Evolutionary conservation across 2,888 invertebrate species (phyloP).

Genomic region (Leptopilina syphax): DNA sequence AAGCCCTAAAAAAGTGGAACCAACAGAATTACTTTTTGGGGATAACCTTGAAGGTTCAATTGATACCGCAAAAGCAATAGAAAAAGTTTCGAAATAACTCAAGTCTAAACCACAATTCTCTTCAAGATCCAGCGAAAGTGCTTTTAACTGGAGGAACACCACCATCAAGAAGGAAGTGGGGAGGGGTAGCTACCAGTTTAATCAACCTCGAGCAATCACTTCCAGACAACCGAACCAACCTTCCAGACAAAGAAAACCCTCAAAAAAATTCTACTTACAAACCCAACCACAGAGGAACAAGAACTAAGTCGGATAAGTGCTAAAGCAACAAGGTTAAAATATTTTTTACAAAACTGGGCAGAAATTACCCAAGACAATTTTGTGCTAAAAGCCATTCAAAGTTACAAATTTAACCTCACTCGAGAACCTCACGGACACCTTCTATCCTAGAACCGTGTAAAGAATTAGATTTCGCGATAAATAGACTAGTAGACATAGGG

Average conservation of each 20-base stretch:
- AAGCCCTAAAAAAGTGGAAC: slow-evolving; percentile 16
- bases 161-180: background rate
- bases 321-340: background rate
- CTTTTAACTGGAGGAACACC: slow-evolving; percentile 4
- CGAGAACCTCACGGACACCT: background rate
- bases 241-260: background rate
- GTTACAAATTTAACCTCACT: background rate
- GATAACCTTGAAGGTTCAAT: background rate
- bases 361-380: slow-evolving; percentile 10
- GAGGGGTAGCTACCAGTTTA: background rate
- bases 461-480: background rate
- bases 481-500: background rate
- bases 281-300: background rate
- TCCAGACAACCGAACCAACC: background rate
- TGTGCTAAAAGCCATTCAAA: background rate
- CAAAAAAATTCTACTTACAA: background rate
- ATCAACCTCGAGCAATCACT: background rate
- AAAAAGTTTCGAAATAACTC: background rate
- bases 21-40: background rate
- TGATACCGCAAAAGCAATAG: background rate
- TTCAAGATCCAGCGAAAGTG: background rate
- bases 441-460: background rate
- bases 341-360: background rate
- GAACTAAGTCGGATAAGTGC: background rate
- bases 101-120: background rate